Base-by-base conservation (phyloP, 2,113 vertebrate species). In the Bolborhynchus lineola region DNA sequence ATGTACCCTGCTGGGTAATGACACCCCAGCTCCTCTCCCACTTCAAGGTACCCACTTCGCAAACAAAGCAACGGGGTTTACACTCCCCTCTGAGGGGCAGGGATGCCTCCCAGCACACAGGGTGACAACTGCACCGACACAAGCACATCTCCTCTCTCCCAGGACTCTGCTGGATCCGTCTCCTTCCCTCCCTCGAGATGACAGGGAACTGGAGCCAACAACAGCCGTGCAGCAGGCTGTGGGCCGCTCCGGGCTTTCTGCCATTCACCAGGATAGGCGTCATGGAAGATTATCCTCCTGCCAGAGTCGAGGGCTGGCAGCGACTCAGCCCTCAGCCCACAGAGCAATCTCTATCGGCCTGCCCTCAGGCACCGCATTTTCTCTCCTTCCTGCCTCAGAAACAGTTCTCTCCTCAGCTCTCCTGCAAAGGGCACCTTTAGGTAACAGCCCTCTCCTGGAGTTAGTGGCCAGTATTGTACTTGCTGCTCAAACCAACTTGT, bases 231-330 rank as follows among this genome's bases (percentile, higher is more conserved):
- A 53, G 77, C 60, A 65, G 94, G 52, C 90, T 25, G 93, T 79
- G 91, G 94, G 93, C 67, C 3, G 86, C 88, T 94, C 93, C 4
- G 35, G 95, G 95, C 90, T 72, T 12, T 25, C 79, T 93, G 92
- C 93, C 95, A 90, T 83, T 59, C 72, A 8, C 93, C n/a, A 29
- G 21, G 52, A 90, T 7, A 65, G 82, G 92, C 70, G 14, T 95
- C 95, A 93, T 33, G 75, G 79, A 80, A 88, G 94, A 93, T 94
- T 72, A 92, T 92, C 79, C 92, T 87, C 53, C 93, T 70, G 93
- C 70, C 91, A 96, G 91, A 93, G 74, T 10, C 3, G 2, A 78
- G 89, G 89, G 69, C 67, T 95, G 93, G 95, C 94, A 95, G 87
- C 85, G 59, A 65, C 72, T 91, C 89, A 92, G 90, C 46, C 64